A percentile compares a stretch with the other conserved stretches of the same genome.
Conservation (phyloP, 2,113 vertebrate species). For the Paratilapia polleni region DNA sequence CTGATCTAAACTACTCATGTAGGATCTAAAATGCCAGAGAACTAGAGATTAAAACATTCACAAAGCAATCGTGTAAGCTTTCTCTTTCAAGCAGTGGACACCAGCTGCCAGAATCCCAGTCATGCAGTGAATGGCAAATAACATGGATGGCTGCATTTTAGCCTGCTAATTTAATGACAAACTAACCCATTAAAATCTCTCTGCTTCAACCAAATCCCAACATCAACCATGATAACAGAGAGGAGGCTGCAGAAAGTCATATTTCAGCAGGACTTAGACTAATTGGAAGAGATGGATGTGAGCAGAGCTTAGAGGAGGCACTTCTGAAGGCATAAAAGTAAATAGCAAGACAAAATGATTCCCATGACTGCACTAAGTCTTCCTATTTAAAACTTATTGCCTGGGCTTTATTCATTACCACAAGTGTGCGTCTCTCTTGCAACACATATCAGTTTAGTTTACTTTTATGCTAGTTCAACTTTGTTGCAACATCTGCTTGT, state of each 20-base stretch:
- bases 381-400: slow-evolving; percentile 51
- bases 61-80: neutral
- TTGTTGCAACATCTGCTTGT: slow-evolving; percentile 45
- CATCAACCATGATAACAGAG: slow-evolving; percentile 17
- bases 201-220: slow-evolving; percentile 33
- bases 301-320: slow-evolving; percentile 48
- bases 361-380: slow-evolving; percentile 70
- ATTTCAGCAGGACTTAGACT: slow-evolving; percentile 50
- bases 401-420: slow-evolving; percentile 45
- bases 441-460: slow-evolving; percentile 17
- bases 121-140: slow-evolving; percentile 33
- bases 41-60: neutral
- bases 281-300: slow-evolving; percentile 66
- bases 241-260: slow-evolving; percentile 18
- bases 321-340: slow-evolving; percentile 49
- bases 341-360: slow-evolving; percentile 65
- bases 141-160: slow-evolving; percentile 23
- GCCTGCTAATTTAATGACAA: slow-evolving; percentile 37
- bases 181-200: slow-evolving; percentile 42
- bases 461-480: slow-evolving; percentile 38
- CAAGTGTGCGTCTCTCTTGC: slow-evolving; percentile 10
- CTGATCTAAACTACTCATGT: neutral
- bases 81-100: neutral
- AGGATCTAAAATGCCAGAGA: neutral
- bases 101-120: slow-evolving; percentile 3